Evolutionary conservation across 2,113 vertebrate species (phyloP).

Genomic region (Elaphurus davidianus): DNA sequence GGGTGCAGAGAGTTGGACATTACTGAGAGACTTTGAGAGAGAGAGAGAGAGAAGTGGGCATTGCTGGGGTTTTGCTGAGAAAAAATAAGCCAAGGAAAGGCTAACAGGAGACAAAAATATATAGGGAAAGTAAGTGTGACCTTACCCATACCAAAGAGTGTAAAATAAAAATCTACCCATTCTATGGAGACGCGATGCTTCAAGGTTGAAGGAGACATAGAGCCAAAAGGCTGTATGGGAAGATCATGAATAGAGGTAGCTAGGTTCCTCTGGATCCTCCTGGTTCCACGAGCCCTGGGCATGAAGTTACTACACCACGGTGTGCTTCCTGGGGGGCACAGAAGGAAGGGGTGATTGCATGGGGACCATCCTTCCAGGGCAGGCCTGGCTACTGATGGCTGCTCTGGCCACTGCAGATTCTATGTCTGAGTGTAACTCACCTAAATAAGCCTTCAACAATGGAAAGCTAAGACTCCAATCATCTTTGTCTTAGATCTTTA

Average conservation of each 20-base stretch:
- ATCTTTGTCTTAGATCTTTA: not conserved
- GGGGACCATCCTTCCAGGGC: not conserved
- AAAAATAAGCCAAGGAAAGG: not conserved
- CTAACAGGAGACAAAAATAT: not conserved
- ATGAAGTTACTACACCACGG: not conserved
- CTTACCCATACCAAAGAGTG: not conserved
- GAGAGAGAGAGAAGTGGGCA: not conserved
- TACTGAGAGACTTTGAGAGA: not conserved
- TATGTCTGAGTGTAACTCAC: not conserved
- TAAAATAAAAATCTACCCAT: not conserved
- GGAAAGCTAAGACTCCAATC: not conserved
- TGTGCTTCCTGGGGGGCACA: not conserved
- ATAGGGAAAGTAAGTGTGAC: not conserved
- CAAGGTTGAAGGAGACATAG: not conserved
- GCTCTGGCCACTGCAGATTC: not conserved
- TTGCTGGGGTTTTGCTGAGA: not conserved
- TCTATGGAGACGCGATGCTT: not conserved
- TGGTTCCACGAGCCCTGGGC: not conserved
- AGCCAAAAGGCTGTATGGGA: fast-evolving
- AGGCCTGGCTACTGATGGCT: not conserved
- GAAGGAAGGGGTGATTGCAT: not conserved
- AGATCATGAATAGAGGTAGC: no score
- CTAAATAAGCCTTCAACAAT: not conserved
- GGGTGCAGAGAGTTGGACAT: not conserved
- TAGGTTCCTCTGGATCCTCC: no score